Conservation (phyloP, 2,797 vertebrate species). For the Sparus aurata region DNA sequence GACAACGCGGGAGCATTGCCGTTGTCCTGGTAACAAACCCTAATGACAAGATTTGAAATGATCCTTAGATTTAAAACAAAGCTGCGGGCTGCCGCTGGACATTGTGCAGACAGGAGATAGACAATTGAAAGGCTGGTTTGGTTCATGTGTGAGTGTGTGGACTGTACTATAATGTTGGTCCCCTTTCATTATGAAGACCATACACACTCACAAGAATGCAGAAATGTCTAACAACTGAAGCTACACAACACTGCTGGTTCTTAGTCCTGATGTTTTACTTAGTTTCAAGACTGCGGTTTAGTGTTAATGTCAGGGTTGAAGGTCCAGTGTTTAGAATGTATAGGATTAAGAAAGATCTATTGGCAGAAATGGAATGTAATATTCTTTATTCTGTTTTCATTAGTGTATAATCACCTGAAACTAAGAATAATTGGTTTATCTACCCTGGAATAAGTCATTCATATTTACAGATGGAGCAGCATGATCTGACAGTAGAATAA, state of each 20-base stretch:
- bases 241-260: background rate
- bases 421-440: too few species aligned
- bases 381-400: too few species aligned
- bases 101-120: conserved; percentile 38
- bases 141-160: conserved; percentile 10
- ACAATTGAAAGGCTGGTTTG: conserved; percentile 22
- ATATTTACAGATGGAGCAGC: too few species aligned
- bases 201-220: conserved; percentile 1
- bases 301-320: background rate
- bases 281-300: background rate
- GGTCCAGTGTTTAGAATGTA: background rate
- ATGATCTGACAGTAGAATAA: too few species aligned
- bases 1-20: conserved; percentile 45
- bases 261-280: background rate
- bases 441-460: too few species aligned
- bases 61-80: conserved; percentile 72
- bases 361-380: too few species aligned
- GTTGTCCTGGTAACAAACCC: conserved; percentile 79
- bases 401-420: too few species aligned
- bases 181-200: conserved; percentile 1
- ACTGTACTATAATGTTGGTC: background rate
- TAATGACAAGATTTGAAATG: conserved; percentile 77
- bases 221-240: background rate
- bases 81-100: conserved; percentile 60
- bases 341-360: too few species aligned